Evolutionary conservation across 1,140 invertebrate genomes (phyloP).

Genomic region (Hermetia illucens): DNA sequence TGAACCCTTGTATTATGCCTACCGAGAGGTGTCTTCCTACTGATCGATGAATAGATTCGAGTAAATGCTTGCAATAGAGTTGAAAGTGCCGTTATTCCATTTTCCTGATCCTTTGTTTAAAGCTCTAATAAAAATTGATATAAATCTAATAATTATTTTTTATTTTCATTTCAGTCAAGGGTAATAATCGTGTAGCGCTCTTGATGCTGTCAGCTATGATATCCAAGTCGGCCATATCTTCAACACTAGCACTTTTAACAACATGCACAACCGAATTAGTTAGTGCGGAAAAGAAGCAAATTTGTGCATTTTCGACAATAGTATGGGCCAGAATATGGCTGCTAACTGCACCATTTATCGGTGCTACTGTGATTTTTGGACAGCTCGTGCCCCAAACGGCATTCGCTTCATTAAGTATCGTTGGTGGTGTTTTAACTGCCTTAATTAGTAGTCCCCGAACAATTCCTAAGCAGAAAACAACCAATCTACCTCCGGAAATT

Average conservation of each 20-base stretch:
- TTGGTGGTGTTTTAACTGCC: conserved; percentile 20
- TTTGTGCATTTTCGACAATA: conserved; percentile 25
- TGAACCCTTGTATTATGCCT: too few relatives aligned
- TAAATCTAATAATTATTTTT: too few relatives aligned
- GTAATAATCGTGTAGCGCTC: conserved; percentile 20
- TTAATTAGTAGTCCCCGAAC: conserved; percentile 26
- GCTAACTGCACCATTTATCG: conserved; percentile 26
- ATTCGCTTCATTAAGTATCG: conserved; percentile 21
- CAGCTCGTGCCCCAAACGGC: conserved; percentile 25
- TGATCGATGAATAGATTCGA: too few relatives aligned
- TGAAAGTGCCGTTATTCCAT: too few relatives aligned
- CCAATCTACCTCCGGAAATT: conserved; percentile 27
- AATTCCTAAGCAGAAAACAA: conserved; percentile 8
- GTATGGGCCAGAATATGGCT: conserved; percentile 30
- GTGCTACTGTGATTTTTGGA: conserved; percentile 22
- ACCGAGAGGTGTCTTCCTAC: too few relatives aligned
- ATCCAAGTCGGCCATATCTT: conserved; percentile 28
- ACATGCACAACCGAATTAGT: conserved; percentile 29
- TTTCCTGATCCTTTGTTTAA: too few relatives aligned
- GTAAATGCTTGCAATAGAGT: too few relatives aligned
- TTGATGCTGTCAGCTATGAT: conserved; percentile 27
- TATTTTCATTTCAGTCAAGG: conserved; percentile 11
- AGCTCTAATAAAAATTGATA: too few relatives aligned
- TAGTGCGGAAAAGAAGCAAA: conserved; percentile 21
- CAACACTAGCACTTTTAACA: conserved; percentile 25